phyloP scores from a whole-genome alignment of 2,888 invertebrate genomes.

The Nephrotoma guestfalica region DNA sequence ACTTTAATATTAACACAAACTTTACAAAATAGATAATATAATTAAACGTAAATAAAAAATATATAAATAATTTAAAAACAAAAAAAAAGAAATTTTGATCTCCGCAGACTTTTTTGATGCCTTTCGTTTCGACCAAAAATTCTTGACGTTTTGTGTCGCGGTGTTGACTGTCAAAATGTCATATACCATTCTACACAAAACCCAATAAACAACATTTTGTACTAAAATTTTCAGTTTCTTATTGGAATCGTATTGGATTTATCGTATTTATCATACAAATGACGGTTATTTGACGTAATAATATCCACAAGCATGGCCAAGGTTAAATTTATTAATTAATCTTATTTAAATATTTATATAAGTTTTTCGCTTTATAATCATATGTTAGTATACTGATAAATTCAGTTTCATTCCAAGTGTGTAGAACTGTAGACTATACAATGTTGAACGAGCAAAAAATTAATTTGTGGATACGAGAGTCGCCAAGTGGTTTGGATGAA shows the following conservation, averaged over 20 bases:
- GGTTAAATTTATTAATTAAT: not conserved
- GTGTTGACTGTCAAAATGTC: not conserved
- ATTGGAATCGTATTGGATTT: not conserved
- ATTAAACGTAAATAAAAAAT: not conserved
- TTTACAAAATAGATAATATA: not conserved
- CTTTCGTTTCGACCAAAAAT: not conserved
- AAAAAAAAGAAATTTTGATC: not conserved
- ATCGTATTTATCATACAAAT: not conserved
- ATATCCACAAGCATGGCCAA: not conserved
- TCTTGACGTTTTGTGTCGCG: not conserved
- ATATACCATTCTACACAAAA: not conserved
- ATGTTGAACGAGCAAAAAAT: not conserved
- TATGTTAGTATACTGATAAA: not conserved
- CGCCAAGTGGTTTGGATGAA: constrained; percentile 38
- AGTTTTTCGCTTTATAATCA: not conserved
- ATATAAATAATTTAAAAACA: not conserved
- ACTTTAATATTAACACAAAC: not conserved
- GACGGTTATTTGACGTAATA: not conserved
- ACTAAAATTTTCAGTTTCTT: not conserved
- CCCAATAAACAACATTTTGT: not conserved
- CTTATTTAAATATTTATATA: not conserved
- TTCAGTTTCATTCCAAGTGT: not conserved
- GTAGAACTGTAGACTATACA: not conserved
- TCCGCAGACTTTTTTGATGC: not conserved
- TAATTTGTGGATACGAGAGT: constrained; percentile 9